phyloP scores from a whole-genome alignment of 2,113 vertebrate species.

The Deroptyus accipitrinus region DNA sequence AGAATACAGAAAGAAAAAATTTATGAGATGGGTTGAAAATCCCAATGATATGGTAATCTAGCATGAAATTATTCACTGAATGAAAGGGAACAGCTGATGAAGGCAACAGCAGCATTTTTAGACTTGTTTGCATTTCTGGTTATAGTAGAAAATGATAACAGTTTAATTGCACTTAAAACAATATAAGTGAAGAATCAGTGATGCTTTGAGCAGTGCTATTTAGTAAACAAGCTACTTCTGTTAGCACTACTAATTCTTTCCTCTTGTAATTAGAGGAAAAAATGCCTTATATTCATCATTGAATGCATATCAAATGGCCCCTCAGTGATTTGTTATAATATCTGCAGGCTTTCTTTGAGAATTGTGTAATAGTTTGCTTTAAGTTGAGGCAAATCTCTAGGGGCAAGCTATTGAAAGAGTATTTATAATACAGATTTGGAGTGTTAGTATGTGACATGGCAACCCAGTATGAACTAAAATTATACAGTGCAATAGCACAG shows the following conservation, averaged over 20 bases:
- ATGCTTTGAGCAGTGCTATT: background rate
- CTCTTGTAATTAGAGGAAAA: background rate
- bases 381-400: background rate
- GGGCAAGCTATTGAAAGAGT: background rate
- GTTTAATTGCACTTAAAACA: conserved; percentile 25
- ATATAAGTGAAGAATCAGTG: background rate
- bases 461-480: background rate
- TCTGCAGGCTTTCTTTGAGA: background rate
- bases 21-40: background rate
- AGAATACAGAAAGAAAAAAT: background rate
- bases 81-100: background rate
- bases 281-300: background rate
- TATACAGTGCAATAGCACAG: accelerated
- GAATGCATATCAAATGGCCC: background rate
- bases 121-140: background rate
- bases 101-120: background rate
- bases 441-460: background rate
- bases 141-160: background rate
- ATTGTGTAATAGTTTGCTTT: background rate
- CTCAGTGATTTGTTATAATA: background rate
- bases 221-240: background rate
- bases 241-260: background rate
- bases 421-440: background rate
- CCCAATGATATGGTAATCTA: background rate
- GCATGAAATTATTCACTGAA: background rate